phyloP scores from a whole-genome alignment of 2,888 invertebrate species.

The Heliconius hortense region DNA sequence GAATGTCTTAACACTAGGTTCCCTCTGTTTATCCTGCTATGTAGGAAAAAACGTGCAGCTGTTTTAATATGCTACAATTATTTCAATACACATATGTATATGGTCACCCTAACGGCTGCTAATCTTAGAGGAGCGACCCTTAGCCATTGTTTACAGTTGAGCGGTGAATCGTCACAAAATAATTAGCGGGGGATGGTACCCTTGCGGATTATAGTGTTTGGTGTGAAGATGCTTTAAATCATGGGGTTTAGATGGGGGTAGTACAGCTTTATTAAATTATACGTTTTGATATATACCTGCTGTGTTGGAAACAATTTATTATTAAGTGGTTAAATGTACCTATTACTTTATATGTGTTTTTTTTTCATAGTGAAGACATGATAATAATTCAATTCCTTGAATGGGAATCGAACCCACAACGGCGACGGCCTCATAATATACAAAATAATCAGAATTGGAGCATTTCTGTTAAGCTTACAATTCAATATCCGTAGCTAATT shows the following conservation, averaged over 20 bases:
- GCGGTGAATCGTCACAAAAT: constrained; percentile 60
- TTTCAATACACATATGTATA: not conserved
- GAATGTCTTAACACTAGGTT: not conserved
- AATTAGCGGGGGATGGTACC: constrained; percentile 54
- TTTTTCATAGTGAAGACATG: not conserved
- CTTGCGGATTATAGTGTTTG: constrained; percentile 35
- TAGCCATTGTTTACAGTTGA: constrained; percentile 57
- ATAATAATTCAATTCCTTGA: no score
- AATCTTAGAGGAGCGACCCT: constrained; percentile 41
- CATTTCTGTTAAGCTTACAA: not conserved
- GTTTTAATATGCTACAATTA: not conserved
- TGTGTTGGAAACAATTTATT: not conserved
- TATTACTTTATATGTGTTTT: not conserved
- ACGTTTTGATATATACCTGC: not conserved
- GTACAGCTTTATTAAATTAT: constrained; percentile 17
- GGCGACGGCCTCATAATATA: not conserved
- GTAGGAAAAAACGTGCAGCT: not conserved
- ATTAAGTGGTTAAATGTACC: not conserved
- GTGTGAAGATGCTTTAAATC: constrained; percentile 32
- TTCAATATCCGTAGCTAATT: not conserved
- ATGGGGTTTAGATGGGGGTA: constrained; percentile 11
- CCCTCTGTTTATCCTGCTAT: not conserved
- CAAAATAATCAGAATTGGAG: not conserved
- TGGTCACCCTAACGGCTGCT: constrained; percentile 33
- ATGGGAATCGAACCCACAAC: no score